Percentiles rank a stretch among this genome's conserved stretches.
Evolutionary conservation across 2,888 invertebrate species (phyloP).

Genomic region (Eupithecia abbreviata): DNA sequence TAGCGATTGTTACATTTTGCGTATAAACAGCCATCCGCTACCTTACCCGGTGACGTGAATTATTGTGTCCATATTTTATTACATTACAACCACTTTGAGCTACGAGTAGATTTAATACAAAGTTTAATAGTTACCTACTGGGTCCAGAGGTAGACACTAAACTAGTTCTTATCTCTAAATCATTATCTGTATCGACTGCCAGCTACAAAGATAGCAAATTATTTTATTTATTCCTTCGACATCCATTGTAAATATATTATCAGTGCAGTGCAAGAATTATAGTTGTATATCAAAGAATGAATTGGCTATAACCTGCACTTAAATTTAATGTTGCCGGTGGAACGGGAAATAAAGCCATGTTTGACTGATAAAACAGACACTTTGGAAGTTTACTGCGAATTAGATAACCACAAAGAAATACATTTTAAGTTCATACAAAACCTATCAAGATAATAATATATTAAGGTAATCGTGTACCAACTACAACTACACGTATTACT

Average conservation of each 20-base stretch:
- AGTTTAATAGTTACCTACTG: slow-evolving; percentile 1
- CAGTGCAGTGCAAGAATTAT: slow-evolving; percentile 45
- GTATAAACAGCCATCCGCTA: slow-evolving; percentile 30
- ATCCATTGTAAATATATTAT: slow-evolving; percentile 46
- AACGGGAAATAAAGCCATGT: slow-evolving; percentile 48
- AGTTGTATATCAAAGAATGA: slow-evolving; percentile 44
- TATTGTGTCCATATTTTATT: slow-evolving; percentile 20
- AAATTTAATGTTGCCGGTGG: slow-evolving; percentile 48
- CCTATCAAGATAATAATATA: not conserved
- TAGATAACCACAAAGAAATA: slow-evolving; percentile 19
- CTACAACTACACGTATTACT: not conserved
- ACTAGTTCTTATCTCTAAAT: slow-evolving; percentile 24
- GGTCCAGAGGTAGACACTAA: not conserved
- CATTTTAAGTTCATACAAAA: not conserved
- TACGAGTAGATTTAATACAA: not conserved
- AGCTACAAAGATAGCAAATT: slow-evolving; percentile 30
- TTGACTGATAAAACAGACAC: slow-evolving; percentile 35
- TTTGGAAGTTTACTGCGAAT: slow-evolving; percentile 27
- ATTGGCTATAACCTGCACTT: slow-evolving; percentile 48
- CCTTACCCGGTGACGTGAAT: slow-evolving; percentile 27
- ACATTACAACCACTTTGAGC: slow-evolving; percentile 4
- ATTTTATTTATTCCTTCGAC: slow-evolving; percentile 34
- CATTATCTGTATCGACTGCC: slow-evolving; percentile 29
- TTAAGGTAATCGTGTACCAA: not conserved
- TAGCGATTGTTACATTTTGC: slow-evolving; percentile 33